A percentile compares a stretch with the other conserved stretches of the same genome.
phyloP scores from a whole-genome alignment of 1,140 invertebrate genomes.

The Nomia melanderi region DNA sequence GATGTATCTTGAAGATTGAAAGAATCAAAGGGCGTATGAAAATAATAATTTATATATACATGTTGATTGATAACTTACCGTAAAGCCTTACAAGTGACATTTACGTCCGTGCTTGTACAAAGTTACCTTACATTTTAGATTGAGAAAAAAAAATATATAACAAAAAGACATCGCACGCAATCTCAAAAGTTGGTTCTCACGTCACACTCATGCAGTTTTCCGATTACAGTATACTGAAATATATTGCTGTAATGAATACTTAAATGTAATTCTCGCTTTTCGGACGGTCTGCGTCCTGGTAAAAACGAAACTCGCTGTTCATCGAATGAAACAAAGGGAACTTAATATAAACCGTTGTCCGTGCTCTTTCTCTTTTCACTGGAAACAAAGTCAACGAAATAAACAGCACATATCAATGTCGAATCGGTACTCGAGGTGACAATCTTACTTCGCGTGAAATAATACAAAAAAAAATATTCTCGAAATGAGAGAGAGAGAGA shows the following conservation, averaged over 20 bases:
- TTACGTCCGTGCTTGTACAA: background rate
- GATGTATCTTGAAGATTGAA: background rate
- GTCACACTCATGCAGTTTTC: constrained; percentile 41
- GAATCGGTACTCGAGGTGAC: background rate
- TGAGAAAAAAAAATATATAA: background rate
- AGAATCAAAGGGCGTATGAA: background rate
- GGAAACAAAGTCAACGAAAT: background rate
- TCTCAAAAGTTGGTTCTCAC: background rate
- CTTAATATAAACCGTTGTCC: background rate
- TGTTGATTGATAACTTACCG: constrained; percentile 37
- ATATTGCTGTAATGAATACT: background rate
- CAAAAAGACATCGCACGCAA: constrained; percentile 3
- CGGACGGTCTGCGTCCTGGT: background rate
- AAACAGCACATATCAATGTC: background rate
- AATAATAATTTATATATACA: constrained; percentile 23
- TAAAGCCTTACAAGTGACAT: background rate
- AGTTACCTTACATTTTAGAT: background rate
- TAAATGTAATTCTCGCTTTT: constrained; percentile 4
- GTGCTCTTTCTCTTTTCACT: constrained; percentile 2
- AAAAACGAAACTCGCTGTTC: background rate
- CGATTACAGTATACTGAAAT: constrained; percentile 7
- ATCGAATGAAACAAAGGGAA: background rate
- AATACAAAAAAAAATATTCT: background rate
- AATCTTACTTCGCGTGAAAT: background rate
- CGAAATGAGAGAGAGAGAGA: too few species aligned